Evolutionary conservation across 2,888 invertebrate genomes (phyloP), one percentile per base, ranked within the genome.

Genomic region (Agapostemon virescens): DNA sequence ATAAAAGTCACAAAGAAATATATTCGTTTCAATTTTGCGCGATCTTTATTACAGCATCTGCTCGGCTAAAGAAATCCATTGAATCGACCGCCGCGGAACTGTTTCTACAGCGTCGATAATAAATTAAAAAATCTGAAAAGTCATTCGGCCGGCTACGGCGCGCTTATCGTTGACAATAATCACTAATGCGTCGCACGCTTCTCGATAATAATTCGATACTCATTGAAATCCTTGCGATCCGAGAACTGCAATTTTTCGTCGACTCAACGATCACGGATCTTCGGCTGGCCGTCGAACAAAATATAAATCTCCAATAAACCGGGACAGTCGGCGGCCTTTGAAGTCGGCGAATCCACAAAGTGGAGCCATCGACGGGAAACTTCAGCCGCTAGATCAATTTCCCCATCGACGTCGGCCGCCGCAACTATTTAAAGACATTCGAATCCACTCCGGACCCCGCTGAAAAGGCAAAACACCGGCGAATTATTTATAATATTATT

Each of bases 331-430:
- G 30, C n/a, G n/a, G 30, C 20, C 33, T 61, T 61, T 61, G 61
- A 61, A 30, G 61, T 61, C 61, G 17, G 2, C 7, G 30, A 61
- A 61, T 61, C 61, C 61, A 61, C 61, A 11, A 61, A 61, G 61
- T 20, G 30, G 61, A 3, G 30, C 55, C 33, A 33, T 33, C 20
- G 30, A 30, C 20, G 20, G 11, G 3, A 9, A 33, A 61, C 61
- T 61, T 30, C 1, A 61, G 20, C 61, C 33, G 2, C 20, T 61
- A 61, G 33, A 33, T 61, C 61, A 61, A 61, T 33, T 20, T 20
- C 33, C 11, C 20, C 7, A 20, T 20, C 9, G 17, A 30, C 33
- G 20, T 33, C 30, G 20, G 9, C 11, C 55, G 23, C 55, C 26
- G 55, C 55, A 55, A 55, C 55, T 33, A 17, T 33, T 55, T 55